Evolutionary conservation across 2,113 vertebrate genomes (phyloP), one percentile per base, ranked within the genome.

Genomic region (Eudyptes chrysolophus): DNA sequence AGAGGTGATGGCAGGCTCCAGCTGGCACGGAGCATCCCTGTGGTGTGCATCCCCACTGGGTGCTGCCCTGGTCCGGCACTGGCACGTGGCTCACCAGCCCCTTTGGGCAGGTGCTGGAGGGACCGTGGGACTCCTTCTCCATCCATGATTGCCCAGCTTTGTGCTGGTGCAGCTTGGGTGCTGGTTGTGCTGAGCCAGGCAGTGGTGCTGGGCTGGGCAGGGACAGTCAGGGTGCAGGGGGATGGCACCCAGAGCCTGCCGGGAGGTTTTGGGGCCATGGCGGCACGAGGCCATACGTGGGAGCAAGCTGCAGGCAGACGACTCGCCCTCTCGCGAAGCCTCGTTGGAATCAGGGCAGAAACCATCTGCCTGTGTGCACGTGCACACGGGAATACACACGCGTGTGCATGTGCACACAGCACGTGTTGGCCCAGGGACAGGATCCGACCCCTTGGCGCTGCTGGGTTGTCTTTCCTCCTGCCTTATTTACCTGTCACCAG

Each of bases 371-470:
- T 52, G 32, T 26, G 3, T 4, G 2, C 32, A 10, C 2, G 8
- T 48, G 42, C 64, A 17, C 46, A 21, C 1, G 9, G 70, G 66
- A 58, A 51, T 46, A 9, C 57, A 36, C 55, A 24, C 0, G 0
- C 1, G 1, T 36, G 76, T 72, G 46, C 14, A 1, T n/a, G 12
- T 2, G 6, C 24, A 20, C 62, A 11, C 29, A n/a, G 71, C 68
- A 13, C 2, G 8, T 2, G 1, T 29, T 0, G 5, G 32, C 22
- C 19, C 54, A 34, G 72, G 48, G 44, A 22, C 27, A 26, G 0
- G 2, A 58, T 44, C 32, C 3, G 16, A 22, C 32, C 34, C 44
- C 40, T 69, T 3, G 2, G 48, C 1, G 1, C 52, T 80, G 49
- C 49, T 64, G 94, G 38, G 5, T 24, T 86, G 54, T 61, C 16